Evolutionary conservation across 1,140 invertebrate species (phyloP).

Genomic region (Helicoverpa zea): DNA sequence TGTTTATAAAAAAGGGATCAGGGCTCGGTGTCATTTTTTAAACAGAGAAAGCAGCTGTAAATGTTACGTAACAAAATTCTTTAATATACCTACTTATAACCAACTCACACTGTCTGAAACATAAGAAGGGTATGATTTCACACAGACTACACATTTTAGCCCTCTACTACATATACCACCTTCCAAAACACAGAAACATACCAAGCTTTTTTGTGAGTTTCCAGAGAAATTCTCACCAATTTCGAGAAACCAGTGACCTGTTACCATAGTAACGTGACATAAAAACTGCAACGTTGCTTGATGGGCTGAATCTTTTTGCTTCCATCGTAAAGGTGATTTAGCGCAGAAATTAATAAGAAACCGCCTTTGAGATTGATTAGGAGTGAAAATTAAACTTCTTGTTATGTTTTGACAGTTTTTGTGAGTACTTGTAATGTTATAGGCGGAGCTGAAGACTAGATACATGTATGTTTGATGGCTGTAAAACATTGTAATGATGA

Average conservation of each 20-base stretch:
- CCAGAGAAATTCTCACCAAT: not conserved
- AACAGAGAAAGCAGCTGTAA: no score
- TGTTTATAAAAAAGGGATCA: no score
- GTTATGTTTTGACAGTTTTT: slow-evolving; percentile 54
- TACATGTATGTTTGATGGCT: slow-evolving; percentile 15
- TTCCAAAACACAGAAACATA: not conserved
- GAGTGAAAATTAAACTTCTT: slow-evolving; percentile 62
- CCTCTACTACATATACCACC: not conserved
- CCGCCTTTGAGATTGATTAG: slow-evolving; percentile 75
- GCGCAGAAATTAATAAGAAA: slow-evolving; percentile 78
- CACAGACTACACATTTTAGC: no score
- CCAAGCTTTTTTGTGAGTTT: not conserved
- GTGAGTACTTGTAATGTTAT: slow-evolving; percentile 34
- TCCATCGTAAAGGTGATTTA: slow-evolving; percentile 75
- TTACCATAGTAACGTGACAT: slow-evolving; percentile 62
- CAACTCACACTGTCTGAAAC: no score
- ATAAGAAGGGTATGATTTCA: no score
- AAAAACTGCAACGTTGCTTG: slow-evolving; percentile 82
- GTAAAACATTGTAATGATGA: slow-evolving; percentile 49
- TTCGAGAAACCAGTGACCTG: slow-evolving; percentile 8
- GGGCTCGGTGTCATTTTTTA: no score
- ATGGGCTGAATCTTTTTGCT: slow-evolving; percentile 79
- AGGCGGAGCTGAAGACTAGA: not conserved
- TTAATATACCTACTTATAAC: no score
- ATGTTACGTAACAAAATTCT: no score